Conservation (phyloP, 2,113 vertebrate genomes). For the Atlantisia rogersi region DNA sequence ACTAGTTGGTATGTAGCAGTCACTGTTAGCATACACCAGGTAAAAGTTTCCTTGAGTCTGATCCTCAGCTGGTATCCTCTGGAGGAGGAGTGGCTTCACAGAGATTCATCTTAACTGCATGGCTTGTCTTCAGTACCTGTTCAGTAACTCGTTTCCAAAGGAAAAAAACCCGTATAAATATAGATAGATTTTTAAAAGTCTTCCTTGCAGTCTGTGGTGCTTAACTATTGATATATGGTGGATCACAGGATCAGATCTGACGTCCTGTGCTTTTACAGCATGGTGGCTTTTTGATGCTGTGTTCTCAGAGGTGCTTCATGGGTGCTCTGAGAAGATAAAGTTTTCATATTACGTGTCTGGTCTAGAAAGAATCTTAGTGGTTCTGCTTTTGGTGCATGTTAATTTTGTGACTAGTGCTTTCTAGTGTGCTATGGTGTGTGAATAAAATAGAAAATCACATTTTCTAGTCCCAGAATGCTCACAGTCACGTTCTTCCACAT, state of each 20-base stretch:
- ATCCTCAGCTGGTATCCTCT: not conserved
- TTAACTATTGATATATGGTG: fast-evolving
- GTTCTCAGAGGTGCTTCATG: not conserved
- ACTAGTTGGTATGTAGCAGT: not conserved
- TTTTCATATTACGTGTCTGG: not conserved
- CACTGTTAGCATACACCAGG: not conserved
- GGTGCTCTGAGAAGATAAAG: not conserved
- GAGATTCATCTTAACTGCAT: not conserved
- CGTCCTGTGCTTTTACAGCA: not conserved
- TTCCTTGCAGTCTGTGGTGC: not conserved
- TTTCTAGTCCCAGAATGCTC: not conserved
- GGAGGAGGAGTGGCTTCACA: not conserved
- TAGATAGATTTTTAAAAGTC: not conserved
- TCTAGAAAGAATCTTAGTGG: not conserved
- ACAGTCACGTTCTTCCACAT: not conserved
- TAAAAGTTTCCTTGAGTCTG: not conserved
- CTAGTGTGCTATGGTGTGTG: not conserved
- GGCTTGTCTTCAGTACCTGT: not conserved
- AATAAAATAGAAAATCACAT: not conserved
- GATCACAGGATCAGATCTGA: not conserved
- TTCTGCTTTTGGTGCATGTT: not conserved
- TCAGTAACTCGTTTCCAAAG: not conserved
- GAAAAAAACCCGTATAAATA: not conserved
- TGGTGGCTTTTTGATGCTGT: not conserved
- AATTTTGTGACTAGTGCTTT: not conserved